Percentiles rank a stretch among this genome's conserved stretches.
These are phyloP conservation scores for Bovichtus diacanthus DNA, from an alignment of 2,797 vertebrate species.

Conservation along the genomic window DNA sequence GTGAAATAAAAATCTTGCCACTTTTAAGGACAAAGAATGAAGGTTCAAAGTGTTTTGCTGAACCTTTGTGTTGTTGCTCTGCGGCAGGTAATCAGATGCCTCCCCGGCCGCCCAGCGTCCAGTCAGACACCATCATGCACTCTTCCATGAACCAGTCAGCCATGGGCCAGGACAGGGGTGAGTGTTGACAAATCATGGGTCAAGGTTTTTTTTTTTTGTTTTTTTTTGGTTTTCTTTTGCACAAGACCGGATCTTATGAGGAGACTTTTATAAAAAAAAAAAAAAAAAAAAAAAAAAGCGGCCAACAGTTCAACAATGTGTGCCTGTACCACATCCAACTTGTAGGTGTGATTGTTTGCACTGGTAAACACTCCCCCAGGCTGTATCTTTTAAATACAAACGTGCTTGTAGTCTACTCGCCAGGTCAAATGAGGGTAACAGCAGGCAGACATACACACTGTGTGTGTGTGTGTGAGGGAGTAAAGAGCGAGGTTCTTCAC, in stretches of 20 bases:
- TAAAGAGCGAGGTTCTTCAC: not conserved
- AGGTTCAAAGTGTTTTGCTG: not conserved
- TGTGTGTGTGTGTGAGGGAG: slow-evolving; percentile 28
- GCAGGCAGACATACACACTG: slow-evolving; percentile 6
- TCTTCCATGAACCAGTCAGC: slow-evolving; percentile 95
- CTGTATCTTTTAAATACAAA: slow-evolving; percentile 43
- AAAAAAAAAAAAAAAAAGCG: no score
- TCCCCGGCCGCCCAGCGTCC: slow-evolving; percentile 96
- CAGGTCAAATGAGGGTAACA: slow-evolving; percentile 41
- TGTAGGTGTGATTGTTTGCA: slow-evolving; percentile 36
- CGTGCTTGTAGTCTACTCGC: slow-evolving; percentile 15
- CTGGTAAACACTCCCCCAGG: slow-evolving; percentile 43
- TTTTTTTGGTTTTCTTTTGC: no score
- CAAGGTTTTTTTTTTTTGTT: not conserved
- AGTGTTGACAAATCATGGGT: slow-evolving; percentile 43
- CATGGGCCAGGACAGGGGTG: slow-evolving; percentile 95
- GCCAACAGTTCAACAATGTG: not conserved
- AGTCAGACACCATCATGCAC: slow-evolving; percentile 96
- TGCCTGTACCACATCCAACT: slow-evolving; percentile 4
- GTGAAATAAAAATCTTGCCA: no score
- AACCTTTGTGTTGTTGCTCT: not conserved
- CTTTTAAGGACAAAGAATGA: not conserved
- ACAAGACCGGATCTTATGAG: not conserved
- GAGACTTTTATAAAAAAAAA: no score
- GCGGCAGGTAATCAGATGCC: slow-evolving; percentile 97